phyloP scores from a whole-genome alignment of 2,797 vertebrate species.

The Sternarchorhynchus goeldii region DNA sequence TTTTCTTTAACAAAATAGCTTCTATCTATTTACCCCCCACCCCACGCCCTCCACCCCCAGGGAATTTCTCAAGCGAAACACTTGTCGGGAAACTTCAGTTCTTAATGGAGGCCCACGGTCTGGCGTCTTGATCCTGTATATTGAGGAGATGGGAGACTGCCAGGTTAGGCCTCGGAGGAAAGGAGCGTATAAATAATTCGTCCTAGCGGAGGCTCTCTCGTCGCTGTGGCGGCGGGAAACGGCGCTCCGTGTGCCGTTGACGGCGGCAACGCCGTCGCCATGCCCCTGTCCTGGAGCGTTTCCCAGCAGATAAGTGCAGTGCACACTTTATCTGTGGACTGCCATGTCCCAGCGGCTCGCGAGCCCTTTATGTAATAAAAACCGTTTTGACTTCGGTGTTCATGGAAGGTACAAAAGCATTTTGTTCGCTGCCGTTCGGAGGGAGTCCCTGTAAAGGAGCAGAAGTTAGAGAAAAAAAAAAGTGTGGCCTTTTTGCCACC shows the following conservation, averaged over 20 bases:
- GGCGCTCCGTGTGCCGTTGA: slow-evolving; percentile 17
- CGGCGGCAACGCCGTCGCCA: background rate
- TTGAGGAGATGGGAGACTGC: slow-evolving; percentile 66
- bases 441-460: background rate
- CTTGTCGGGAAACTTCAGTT: slow-evolving; percentile 27
- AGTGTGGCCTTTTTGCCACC: slow-evolving; percentile 4
- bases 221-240: slow-evolving; percentile 13
- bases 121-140: slow-evolving; percentile 5
- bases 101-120: slow-evolving; percentile 22
- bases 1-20: slow-evolving; percentile 62
- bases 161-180: slow-evolving; percentile 65
- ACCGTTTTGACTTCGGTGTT: background rate
- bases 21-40: slow-evolving; percentile 15
- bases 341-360: background rate
- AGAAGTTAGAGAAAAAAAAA: background rate
- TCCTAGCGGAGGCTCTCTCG: slow-evolving; percentile 17
- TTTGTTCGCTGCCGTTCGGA: too few relatives aligned
- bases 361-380: slow-evolving; percentile 3
- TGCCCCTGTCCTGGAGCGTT: slow-evolving; percentile 9
- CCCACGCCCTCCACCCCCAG: background rate
- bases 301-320: slow-evolving; percentile 18
- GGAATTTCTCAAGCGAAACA: slow-evolving; percentile 19
- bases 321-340: slow-evolving; percentile 1
- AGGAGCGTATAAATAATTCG: slow-evolving; percentile 72
- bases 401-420: background rate